Base-by-base conservation (phyloP, 2,113 vertebrate species). In the Phaethon lepturus region DNA sequence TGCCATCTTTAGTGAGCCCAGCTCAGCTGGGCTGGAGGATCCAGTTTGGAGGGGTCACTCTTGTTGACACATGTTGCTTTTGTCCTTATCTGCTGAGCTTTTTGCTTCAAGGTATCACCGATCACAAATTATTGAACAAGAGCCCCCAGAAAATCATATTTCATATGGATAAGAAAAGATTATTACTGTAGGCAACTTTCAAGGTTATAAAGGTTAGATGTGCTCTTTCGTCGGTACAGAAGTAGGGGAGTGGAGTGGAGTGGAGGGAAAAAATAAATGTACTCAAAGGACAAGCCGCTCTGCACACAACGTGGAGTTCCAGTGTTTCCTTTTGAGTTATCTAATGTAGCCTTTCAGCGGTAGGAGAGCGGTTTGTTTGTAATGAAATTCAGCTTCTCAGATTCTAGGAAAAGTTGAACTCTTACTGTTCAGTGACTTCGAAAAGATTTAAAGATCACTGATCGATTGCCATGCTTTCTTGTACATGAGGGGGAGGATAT, bases 371-470 rank as follows among this genome's bases (percentile, higher is more conserved):
- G 16, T 68, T 81, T 74, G 73, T 62, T 67, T 89, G 49, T 85
- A 90, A 78, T 60, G 60, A 93, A 92, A 75, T 91, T 91, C 79
- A 79, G 2, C 58, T 89, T 94, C 69, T 82, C 15, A 50, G 6
- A n/a, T 62, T 52, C 33, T 88, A 79, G 52, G 40, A 85, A 64
- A 66, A 88, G 58, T 40, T 94, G 94, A 93, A 80, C 25, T 76
- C 77, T 89, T 76, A n/a, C 62, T 82, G 31, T 33, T 96, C 40
- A 79, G 58, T 73, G 68, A 56, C 88, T 96, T 82, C 2, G 1
- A 68, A 75, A 74, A 93, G 80, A 38, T 78, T 89, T 85, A 72
- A 88, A 92, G 81, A 88, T 86, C 63, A 33, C 85, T 92, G 69
- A 79, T 96, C 49, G 66, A 17, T 77, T 92, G 38, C 52, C 47